These are phyloP conservation scores for Lepus timidus DNA, from an alignment of 2,113 vertebrate species.

Conservation along the genomic window DNA sequence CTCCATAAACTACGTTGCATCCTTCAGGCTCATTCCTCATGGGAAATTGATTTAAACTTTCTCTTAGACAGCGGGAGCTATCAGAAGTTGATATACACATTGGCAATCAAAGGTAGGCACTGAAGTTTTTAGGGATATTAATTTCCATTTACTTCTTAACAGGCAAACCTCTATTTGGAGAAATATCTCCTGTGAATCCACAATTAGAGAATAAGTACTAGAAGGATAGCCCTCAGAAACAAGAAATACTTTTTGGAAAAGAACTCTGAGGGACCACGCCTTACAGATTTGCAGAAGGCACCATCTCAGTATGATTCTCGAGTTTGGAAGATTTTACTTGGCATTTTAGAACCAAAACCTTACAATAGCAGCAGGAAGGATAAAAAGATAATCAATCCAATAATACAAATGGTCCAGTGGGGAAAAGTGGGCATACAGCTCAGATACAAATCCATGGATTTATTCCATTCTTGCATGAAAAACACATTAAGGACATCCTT, in stretches of 20 bases:
- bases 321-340: slow-evolving; percentile 60
- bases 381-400: slow-evolving; percentile 46
- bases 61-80: slow-evolving; percentile 20
- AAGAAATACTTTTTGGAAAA: slow-evolving; percentile 62
- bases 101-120: slow-evolving; percentile 51
- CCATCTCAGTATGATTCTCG: slow-evolving; percentile 49
- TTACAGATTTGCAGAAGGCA: slow-evolving; percentile 61
- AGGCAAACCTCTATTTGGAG: slow-evolving; percentile 62
- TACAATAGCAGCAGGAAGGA: slow-evolving; percentile 59
- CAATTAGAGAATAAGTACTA: slow-evolving; percentile 31
- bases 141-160: slow-evolving; percentile 64
- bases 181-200: slow-evolving; percentile 60
- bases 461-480: slow-evolving; percentile 58
- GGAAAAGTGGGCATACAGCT: slow-evolving; percentile 44
- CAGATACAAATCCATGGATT: slow-evolving; percentile 53
- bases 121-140: slow-evolving; percentile 40
- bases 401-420: slow-evolving; percentile 49
- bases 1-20: slow-evolving; percentile 29
- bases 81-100: not conserved
- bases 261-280: slow-evolving; percentile 50
- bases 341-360: slow-evolving; percentile 64
- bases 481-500: slow-evolving; percentile 61
- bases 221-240: slow-evolving; percentile 18
- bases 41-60: slow-evolving; percentile 59
- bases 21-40: slow-evolving; percentile 21